These are phyloP conservation scores for Drosophila mayri DNA, from an alignment of 1,140 invertebrate species.

Conservation along the genomic window DNA sequence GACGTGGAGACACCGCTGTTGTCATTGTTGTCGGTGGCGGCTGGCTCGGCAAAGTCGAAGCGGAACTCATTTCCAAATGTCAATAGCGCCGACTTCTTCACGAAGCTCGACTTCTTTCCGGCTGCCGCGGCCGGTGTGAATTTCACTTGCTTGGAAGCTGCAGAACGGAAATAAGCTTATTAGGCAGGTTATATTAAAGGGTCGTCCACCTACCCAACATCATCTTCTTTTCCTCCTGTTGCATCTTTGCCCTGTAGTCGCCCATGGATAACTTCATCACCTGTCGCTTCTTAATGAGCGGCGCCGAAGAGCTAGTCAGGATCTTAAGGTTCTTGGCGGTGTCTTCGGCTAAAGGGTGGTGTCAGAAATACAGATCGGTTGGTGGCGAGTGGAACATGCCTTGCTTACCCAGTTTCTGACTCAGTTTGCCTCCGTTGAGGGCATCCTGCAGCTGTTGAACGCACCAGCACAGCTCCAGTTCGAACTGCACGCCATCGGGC, in stretches of 20 bases:
- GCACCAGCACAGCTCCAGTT: conserved; percentile 91
- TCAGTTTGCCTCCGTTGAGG: conserved; percentile 87
- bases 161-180: conserved; percentile 9
- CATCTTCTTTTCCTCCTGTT: conserved; percentile 89
- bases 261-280: conserved; percentile 90
- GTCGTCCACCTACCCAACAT: conserved; percentile 83
- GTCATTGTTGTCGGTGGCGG: conserved; percentile 11
- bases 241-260: conserved; percentile 91
- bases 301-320: conserved; percentile 88
- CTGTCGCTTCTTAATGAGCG: conserved; percentile 89
- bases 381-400: background rate
- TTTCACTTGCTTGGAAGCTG: conserved; percentile 84
- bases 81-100: conserved; percentile 86
- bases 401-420: conserved; percentile 86
- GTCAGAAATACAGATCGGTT: background rate
- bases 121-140: conserved; percentile 80
- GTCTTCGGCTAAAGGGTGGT: conserved; percentile 86
- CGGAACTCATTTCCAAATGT: conserved; percentile 82
- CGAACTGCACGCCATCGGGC: conserved; percentile 87
- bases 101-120: conserved; percentile 86
- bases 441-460: conserved; percentile 89
- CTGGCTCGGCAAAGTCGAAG: conserved; percentile 82
- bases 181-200: background rate
- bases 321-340: conserved; percentile 88
- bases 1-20: conserved; percentile 1